Evolutionary conservation across 2,797 vertebrate species (phyloP), one percentile per base, ranked within the genome.

Genomic region (Chaetodon trifasciatus): DNA sequence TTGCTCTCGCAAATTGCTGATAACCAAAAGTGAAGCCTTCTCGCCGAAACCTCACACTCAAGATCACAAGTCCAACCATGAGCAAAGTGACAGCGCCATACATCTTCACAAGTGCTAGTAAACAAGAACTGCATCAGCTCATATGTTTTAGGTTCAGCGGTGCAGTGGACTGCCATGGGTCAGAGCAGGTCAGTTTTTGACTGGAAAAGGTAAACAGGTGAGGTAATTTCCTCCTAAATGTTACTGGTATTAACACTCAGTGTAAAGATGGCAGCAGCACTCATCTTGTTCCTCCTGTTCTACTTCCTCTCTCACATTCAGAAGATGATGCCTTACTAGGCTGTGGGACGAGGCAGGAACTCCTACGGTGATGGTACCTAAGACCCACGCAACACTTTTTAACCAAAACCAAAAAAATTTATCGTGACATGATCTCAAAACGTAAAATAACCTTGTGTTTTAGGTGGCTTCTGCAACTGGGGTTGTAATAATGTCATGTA

Each of bases 231-330:
- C 61, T 86, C 77, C 56, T 74, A 56, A 50, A 50, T 53, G 63
- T 89, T 74, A 81, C 70, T 84, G 75, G 52, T 75, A 76, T 69
- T 58, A 83, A 70, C 67, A 82, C 78, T 87, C 86, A 87, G 80
- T 88, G 84, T 90, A 74, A 79, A 86, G 56, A 72, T 89, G 80
- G 74, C 79, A 84, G 89, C 88, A 88, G 85, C 82, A 81, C 72
- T 83, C 78, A n/a, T 78, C 74, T 15, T 71, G 50, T 23, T 81
- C 66, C 70, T 66, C 69, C 46, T 75, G 12, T 16, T 60, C 24
- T 13, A 9, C 42, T 6, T 3, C 28, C 17, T 74, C 78, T 67
- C 74, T 82, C 78, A 68, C 17, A 63, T 75, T 76, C 49, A 66
- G 64, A 81, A 71, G 62, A 52, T 17, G 80, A 75, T 61, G 77